phyloP scores from a whole-genome alignment of 2,888 invertebrate genomes.

The Acleris sparsana region DNA sequence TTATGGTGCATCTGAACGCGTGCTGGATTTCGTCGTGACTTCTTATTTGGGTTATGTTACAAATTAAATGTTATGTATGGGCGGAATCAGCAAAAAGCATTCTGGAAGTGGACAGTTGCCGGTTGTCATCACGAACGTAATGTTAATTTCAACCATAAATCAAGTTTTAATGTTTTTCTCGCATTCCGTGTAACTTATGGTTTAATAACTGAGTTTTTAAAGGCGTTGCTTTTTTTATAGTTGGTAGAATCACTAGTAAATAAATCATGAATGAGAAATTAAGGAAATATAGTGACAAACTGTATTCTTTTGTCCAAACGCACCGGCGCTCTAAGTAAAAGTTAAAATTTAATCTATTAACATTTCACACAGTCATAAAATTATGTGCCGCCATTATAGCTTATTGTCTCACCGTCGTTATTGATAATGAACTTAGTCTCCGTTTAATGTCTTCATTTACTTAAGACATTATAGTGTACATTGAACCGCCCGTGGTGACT shows the following conservation, averaged over 20 bases:
- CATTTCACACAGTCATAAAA: background rate
- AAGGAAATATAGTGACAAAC: no score
- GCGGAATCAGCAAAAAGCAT: slow-evolving; percentile 5
- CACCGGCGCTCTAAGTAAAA: no score
- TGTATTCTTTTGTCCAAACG: no score
- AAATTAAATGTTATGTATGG: slow-evolving; percentile 26
- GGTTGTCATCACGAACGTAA: background rate
- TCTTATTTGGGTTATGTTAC: slow-evolving; percentile 24
- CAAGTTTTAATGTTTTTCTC: background rate
- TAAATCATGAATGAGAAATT: no score
- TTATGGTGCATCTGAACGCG: slow-evolving; percentile 24
- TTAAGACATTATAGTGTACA: slow-evolving; percentile 20
- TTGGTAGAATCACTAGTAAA: no score
- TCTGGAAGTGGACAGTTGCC: slow-evolving; percentile 4
- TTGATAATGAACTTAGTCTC: slow-evolving; percentile 13
- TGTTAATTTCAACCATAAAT: background rate
- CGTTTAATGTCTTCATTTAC: slow-evolving; percentile 28
- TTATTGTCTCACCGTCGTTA: slow-evolving; percentile 15
- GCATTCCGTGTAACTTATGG: background rate
- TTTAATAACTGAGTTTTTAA: no score
- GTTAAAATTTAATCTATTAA: no score
- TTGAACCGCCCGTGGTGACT: slow-evolving; percentile 31
- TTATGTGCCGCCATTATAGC: slow-evolving; percentile 4
- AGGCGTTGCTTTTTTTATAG: no score
- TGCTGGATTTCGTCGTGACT: slow-evolving; percentile 25